Percentiles rank a stretch among this genome's conserved stretches.
Evolutionary conservation across 2,888 invertebrate species (phyloP).

Genomic region (Folsomia manolachei): DNA sequence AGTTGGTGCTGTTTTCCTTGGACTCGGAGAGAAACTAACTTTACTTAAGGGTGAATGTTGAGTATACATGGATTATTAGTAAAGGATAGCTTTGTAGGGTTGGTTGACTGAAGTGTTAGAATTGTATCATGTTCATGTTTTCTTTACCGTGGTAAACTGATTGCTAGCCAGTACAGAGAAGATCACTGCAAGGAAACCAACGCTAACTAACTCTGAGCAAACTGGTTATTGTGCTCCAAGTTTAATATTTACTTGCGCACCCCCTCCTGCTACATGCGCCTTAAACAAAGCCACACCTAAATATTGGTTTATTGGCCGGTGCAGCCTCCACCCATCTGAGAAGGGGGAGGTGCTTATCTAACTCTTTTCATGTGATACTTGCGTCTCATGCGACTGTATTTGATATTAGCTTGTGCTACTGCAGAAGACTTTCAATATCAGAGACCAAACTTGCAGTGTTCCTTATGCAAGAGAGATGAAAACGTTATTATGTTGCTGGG

Average conservation of each 20-base stretch:
- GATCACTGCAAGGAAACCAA: not conserved
- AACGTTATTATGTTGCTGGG: no score
- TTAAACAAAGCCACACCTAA: slow-evolving; percentile 50
- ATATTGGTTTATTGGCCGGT: slow-evolving; percentile 50
- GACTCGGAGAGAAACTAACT: slow-evolving; percentile 16
- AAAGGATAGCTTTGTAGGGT: not conserved
- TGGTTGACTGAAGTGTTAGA: not conserved
- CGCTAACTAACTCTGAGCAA: not conserved
- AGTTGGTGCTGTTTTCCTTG: slow-evolving; percentile 8
- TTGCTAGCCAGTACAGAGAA: not conserved
- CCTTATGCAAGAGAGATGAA: no score
- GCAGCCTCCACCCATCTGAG: slow-evolving; percentile 46
- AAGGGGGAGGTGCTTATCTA: slow-evolving; percentile 40
- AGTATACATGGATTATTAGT: not conserved
- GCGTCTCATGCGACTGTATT: no score
- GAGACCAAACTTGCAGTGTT: no score
- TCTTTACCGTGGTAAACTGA: not conserved
- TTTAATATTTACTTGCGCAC: slow-evolving; percentile 23
- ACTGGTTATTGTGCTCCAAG: slow-evolving; percentile 15
- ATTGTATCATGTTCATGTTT: slow-evolving; percentile 6
- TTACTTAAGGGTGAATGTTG: slow-evolving; percentile 15
- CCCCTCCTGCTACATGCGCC: slow-evolving; percentile 44
- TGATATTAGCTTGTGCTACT: no score
- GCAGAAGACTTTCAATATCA: no score
- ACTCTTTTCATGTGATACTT: no score